A percentile compares a stretch with the other conserved stretches of the same genome.
These are phyloP conservation scores for Perca fluviatilis DNA, from an alignment of 2,113 vertebrate species.

Conservation along the genomic window DNA sequence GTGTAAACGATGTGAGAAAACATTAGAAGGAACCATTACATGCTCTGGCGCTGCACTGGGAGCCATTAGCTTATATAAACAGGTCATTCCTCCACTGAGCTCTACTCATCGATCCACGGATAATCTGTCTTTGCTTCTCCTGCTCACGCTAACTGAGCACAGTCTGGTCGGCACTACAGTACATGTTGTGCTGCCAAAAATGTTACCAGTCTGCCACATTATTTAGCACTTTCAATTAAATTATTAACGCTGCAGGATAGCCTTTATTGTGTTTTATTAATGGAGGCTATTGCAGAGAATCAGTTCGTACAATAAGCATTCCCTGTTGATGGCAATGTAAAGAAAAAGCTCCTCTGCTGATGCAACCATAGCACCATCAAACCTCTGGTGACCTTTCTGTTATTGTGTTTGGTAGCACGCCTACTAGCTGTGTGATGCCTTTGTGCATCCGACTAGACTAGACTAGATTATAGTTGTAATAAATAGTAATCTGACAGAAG, in stretches of 20 bases:
- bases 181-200: constrained; percentile 25
- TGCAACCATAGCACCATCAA: not conserved
- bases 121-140: constrained; percentile 47
- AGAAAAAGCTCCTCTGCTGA: not conserved
- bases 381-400: not conserved
- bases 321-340: not conserved
- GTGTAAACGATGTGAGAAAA: constrained; percentile 48
- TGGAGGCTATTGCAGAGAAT: not conserved
- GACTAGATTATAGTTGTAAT: not conserved
- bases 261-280: not conserved
- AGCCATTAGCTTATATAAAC: constrained; percentile 75
- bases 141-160: constrained; percentile 22
- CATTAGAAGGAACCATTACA: constrained; percentile 68
- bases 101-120: constrained; percentile 60
- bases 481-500: constrained; percentile 23
- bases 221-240: not conserved
- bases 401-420: not conserved
- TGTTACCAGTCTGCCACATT: not conserved
- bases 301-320: not conserved
- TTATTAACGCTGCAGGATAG: not conserved
- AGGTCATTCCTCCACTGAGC: constrained; percentile 59
- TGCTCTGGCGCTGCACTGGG: constrained; percentile 51
- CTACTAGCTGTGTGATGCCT: constrained; percentile 13
- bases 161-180: constrained; percentile 7
- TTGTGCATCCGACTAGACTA: constrained; percentile 21